Evolutionary conservation across 2,113 vertebrate genomes (phyloP), one percentile per base, ranked within the genome.

Genomic region (Oryzias melastigma): DNA sequence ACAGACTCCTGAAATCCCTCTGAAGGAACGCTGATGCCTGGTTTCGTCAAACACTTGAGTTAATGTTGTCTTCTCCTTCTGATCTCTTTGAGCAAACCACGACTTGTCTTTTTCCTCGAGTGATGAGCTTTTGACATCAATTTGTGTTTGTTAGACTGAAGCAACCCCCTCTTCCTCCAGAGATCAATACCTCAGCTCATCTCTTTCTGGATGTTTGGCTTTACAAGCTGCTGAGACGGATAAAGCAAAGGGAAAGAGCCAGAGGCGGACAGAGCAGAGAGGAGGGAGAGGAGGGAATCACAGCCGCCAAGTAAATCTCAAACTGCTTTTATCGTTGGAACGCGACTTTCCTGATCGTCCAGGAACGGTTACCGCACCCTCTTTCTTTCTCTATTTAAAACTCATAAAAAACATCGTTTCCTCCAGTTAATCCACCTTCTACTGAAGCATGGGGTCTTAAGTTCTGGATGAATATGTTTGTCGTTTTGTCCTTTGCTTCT

Each of bases 121-220:
- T 71, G 81, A 84, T 76, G 77, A 87, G 83, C 68, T 78, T 85
- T 83, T 82, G 71, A 84, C 81, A 85, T 78, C 85, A 71, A 80
- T 85, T 86, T 86, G 85, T 85, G 81, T 82, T 84, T 35, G 68
- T 82, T 82, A 74, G 78, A 82, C 80, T 78, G 81, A 79, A 73
- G 71, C 80, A 59, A 65, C 74, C 44, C 80, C 16, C 75, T 75
- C 50, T 51, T 27, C 62, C 62, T 43, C 50, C 42, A 16, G 62
- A 83, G 78, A 90, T 92, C 90, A 90, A 91, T 90, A 88, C 78
- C 66, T 52, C 66, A 8, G 56, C 82, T 83, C 69, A 58, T 85
- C 85, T 87, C 80, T 78, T 73, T 82, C 71, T 60, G 71, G 65
- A 79, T 69, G 64, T 80, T 78, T 52, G 35, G 80, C 73, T 86